Evolutionary conservation across 2,888 invertebrate genomes (phyloP), one percentile per base, ranked within the genome.

Genomic region (Quadroppia sp.): DNA sequence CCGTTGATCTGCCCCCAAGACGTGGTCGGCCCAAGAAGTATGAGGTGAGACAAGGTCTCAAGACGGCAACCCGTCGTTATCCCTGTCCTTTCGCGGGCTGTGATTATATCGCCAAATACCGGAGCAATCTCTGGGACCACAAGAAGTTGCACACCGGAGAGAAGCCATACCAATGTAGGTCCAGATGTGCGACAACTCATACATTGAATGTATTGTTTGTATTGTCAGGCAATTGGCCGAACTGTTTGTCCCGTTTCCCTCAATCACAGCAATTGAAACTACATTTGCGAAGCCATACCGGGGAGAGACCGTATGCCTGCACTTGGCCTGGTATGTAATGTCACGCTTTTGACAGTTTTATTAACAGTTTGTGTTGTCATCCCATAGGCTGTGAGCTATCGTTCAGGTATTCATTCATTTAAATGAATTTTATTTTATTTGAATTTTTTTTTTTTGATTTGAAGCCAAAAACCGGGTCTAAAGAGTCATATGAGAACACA

Each of bases 391-490:
- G 53, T 53, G 53, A 53, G 23, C 53, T 23, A 11, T 11, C 53
- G 9, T 53, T 53, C 25, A 53, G 53, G 53, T 53, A 53, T 53
- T 23, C 11, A n/a, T 20, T 53, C 9, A 64, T 64, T n/a, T 7
- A 28, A 59, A 2, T 64, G 3, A 6, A 40, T 6, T 64, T 36
- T 17, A 20, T 36, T 28, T 70, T 9, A 70, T 70, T 11, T 42
- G n/a, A 40, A 28, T 36, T 9, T 28, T 70, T n/a, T 70, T 4
- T 20, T 92, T 64, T 96, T 96, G 83, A n/a, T n/a, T n/a, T n/a
- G n/a, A n/a, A 95, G 95, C 20, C 87, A 96, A 71, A 77, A 93
- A 81, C 97, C 97, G 82, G 96, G 97, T 0, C 83, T 89, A 4
- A 88, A 88, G 79, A 88, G 88, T 74, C 88, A 89, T 78, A 85